These are phyloP conservation scores for Gila orcuttii DNA, from an alignment of 2,113 vertebrate genomes.

Conservation along the genomic window DNA sequence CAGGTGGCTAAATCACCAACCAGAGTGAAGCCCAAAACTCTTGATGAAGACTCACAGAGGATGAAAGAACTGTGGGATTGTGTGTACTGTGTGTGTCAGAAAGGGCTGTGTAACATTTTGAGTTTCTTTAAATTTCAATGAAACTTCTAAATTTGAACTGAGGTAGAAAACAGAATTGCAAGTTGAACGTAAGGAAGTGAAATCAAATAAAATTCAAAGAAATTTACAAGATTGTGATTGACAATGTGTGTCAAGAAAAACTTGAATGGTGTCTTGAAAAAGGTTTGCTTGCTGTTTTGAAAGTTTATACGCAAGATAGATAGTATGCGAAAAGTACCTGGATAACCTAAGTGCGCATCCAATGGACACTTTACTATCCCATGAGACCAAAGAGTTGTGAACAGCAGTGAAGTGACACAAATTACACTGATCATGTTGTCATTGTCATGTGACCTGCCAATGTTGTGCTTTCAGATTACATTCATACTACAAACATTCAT, in stretches of 20 bases:
- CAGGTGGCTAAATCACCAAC: slow-evolving; percentile 10
- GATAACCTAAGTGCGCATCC: no score
- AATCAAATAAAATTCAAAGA: not conserved
- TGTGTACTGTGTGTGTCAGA: not conserved
- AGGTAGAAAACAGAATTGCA: not conserved
- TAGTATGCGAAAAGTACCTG: no score
- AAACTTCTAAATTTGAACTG: not conserved
- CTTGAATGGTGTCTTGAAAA: not conserved
- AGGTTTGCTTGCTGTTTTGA: not conserved
- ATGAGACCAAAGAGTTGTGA: no score
- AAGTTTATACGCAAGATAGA: not conserved
- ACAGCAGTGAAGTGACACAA: no score
- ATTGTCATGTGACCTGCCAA: no score
- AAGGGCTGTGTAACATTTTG: not conserved
- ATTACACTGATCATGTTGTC: no score
- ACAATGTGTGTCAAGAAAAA: not conserved
- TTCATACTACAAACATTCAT: not conserved
- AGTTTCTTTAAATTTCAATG: not conserved
- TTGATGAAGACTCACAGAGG: slow-evolving; percentile 27
- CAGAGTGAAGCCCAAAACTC: not conserved
- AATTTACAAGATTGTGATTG: not conserved
- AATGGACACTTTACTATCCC: no score
- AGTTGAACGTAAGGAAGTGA: not conserved
- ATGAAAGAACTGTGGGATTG: slow-evolving; percentile 13
- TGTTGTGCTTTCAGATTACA: not conserved